Conservation (phyloP, 1,140 invertebrate genomes). For the Odontomachus brunneus region DNA sequence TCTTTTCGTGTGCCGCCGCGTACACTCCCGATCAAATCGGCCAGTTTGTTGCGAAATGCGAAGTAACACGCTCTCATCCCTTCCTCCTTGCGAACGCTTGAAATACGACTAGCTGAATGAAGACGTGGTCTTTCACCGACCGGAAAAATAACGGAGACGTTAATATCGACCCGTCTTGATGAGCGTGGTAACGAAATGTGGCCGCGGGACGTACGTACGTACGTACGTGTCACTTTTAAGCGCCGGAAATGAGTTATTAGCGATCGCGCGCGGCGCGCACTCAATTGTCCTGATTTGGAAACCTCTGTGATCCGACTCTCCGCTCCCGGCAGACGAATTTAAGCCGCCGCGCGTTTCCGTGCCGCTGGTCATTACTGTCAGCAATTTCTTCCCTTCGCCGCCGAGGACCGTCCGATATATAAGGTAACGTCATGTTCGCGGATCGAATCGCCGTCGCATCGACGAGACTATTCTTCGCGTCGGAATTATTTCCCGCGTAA, state of each 20-base stretch:
- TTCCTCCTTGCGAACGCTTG: too few species aligned
- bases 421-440: not conserved
- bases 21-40: too few species aligned
- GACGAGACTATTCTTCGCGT: slow-evolving; percentile 6
- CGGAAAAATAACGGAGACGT: slow-evolving; percentile 60
- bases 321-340: slow-evolving; percentile 58
- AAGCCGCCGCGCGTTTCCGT: slow-evolving; percentile 56
- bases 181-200: slow-evolving; percentile 72
- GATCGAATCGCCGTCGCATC: not conserved
- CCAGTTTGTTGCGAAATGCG: too few species aligned
- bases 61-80: too few species aligned
- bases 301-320: slow-evolving; percentile 62
- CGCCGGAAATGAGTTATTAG: slow-evolving; percentile 74
- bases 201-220: slow-evolving; percentile 17
- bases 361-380: slow-evolving; percentile 39
- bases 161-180: slow-evolving; percentile 68
- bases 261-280: slow-evolving; percentile 53
- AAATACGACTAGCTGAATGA: too few species aligned
- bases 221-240: slow-evolving; percentile 67
- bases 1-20: too few species aligned
- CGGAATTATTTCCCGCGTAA: slow-evolving; percentile 24
- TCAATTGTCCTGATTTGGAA: slow-evolving; percentile 76
- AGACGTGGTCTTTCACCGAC: slow-evolving; percentile 29
- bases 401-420: slow-evolving; percentile 29
- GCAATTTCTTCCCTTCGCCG: slow-evolving; percentile 1